Evolutionary conservation across 2,113 vertebrate species (phyloP).

Genomic region (Thalassarche chlororhynchos): DNA sequence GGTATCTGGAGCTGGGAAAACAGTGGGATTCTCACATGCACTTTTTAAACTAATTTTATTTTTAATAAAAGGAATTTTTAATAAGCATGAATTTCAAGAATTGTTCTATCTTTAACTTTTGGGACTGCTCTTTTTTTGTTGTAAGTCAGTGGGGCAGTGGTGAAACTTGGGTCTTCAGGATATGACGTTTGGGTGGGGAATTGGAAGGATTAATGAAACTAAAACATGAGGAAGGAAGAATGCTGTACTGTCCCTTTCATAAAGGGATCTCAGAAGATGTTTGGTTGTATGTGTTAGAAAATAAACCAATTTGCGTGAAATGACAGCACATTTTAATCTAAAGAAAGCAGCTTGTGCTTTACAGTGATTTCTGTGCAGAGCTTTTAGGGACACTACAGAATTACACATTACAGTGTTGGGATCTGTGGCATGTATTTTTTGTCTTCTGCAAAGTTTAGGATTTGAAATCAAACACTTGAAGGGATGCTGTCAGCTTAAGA

Average conservation of each 20-base stretch:
- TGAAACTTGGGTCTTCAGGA: neutral
- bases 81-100: neutral
- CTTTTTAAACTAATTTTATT: neutral
- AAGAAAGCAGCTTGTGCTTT: neutral
- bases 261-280: neutral
- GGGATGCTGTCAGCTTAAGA: neutral
- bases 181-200: neutral
- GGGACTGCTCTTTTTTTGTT: neutral
- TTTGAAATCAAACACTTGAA: neutral
- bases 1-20: neutral
- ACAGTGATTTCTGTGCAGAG: neutral
- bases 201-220: neutral
- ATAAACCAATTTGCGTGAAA: neutral
- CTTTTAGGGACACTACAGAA: neutral
- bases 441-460: neutral
- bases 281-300: neutral
- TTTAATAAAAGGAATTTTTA: neutral
- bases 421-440: neutral
- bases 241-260: neutral
- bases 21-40: neutral
- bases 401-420: neutral
- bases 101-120: neutral
- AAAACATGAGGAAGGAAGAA: neutral
- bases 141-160: neutral
- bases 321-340: neutral